phyloP scores from a whole-genome alignment of 2,888 invertebrate genomes.

The Salpingus planirostris region DNA sequence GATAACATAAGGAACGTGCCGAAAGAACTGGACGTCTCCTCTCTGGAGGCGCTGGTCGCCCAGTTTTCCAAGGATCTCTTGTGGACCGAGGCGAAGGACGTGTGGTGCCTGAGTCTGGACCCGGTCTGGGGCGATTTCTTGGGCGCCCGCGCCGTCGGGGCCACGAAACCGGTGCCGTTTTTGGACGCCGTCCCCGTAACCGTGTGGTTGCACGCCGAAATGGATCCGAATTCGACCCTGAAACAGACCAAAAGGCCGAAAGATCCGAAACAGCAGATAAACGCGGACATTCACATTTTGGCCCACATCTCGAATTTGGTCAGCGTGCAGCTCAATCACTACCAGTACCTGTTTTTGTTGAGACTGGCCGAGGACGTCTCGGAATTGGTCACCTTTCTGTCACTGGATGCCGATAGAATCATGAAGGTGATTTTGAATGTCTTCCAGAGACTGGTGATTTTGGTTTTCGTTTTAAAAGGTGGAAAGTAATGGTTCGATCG shows the following conservation, averaged over 20 bases:
- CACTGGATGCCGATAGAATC: slow-evolving; percentile 68
- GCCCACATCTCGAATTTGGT: slow-evolving; percentile 76
- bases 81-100: slow-evolving; percentile 78
- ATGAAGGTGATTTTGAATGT: slow-evolving; percentile 40
- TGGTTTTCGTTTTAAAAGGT: slow-evolving; percentile 29
- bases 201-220: slow-evolving; percentile 62
- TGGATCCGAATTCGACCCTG: slow-evolving; percentile 40
- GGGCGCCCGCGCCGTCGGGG: slow-evolving; percentile 69
- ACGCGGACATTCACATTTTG: slow-evolving; percentile 69
- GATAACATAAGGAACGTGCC: slow-evolving; percentile 43
- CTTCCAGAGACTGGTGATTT: too few species aligned
- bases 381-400: slow-evolving; percentile 70
- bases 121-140: slow-evolving; percentile 91
- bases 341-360: slow-evolving; percentile 83
- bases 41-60: slow-evolving; percentile 31
- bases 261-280: too few species aligned
- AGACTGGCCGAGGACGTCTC: slow-evolving; percentile 72
- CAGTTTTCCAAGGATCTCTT: slow-evolving; percentile 36
- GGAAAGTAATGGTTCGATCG: slow-evolving; percentile 48
- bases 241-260: slow-evolving; percentile 12
- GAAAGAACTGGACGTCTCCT: slow-evolving; percentile 28
- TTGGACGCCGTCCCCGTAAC: slow-evolving; percentile 81
- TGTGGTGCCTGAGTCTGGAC: slow-evolving; percentile 83
- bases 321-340: slow-evolving; percentile 87
- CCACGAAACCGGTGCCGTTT: slow-evolving; percentile 67